Conservation (phyloP, 37 sponge, comb jelly and placozoan species). For the Halisarca cf. caerulea region DNA sequence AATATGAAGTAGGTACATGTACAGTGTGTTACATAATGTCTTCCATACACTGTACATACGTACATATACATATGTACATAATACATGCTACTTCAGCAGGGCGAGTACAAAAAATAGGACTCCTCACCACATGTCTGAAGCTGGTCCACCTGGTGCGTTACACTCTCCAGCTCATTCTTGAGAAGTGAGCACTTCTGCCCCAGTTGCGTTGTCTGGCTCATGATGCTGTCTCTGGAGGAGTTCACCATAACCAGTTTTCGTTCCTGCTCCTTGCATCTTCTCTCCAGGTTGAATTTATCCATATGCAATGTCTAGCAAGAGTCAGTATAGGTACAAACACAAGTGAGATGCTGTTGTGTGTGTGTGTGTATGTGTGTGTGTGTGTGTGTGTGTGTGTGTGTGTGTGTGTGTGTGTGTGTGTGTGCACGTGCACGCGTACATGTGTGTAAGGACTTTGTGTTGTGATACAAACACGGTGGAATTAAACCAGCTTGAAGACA, state of each 20-base stretch:
- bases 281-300: not conserved
- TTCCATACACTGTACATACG: not conserved
- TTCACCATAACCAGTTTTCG: constrained; percentile 55
- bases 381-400: no score
- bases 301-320: constrained; percentile 15
- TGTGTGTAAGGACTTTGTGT: no score
- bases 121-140: constrained; percentile 58
- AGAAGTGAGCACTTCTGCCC: constrained; percentile 53
- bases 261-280: constrained; percentile 28
- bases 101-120: no score
- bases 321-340: not conserved
- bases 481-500: no score
- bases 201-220: constrained; percentile 45
- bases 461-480: no score
- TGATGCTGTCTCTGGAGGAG: constrained; percentile 55
- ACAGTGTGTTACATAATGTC: no score
- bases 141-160: constrained; percentile 51
- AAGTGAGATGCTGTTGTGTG: not conserved
- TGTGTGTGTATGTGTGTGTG: no score
- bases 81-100: no score
- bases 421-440: no score
- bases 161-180: constrained; percentile 21
- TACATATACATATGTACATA: not conserved
- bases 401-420: no score
- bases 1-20: no score